These are phyloP conservation scores for Tarsius wallacei DNA, from an alignment of 2,797 vertebrate genomes.

Conservation along the genomic window DNA sequence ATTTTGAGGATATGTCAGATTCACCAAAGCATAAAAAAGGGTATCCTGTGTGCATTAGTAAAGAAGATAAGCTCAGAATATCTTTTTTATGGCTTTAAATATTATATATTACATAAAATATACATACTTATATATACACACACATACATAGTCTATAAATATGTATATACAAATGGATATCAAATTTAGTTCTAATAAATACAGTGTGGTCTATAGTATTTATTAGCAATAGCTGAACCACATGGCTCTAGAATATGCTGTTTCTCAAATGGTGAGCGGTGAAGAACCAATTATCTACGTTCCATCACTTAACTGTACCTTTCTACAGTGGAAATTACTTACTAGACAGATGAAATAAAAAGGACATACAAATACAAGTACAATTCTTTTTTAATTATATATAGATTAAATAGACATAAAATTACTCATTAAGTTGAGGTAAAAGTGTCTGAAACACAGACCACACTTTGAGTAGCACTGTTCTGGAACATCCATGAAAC, in stretches of 20 bases:
- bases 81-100: constrained; percentile 37
- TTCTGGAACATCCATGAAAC: not conserved
- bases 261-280: not conserved
- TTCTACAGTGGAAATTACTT: not conserved
- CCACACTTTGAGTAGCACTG: not conserved
- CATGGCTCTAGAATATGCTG: not conserved
- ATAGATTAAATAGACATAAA: not conserved
- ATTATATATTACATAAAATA: not conserved
- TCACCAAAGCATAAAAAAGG: not conserved
- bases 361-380: not conserved
- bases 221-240: not conserved
- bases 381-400: not conserved
- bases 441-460: not conserved
- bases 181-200: not conserved
- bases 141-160: not conserved
- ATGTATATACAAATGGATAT: not conserved
- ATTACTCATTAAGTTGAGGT: not conserved
- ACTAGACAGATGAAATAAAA: constrained; percentile 14
- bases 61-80: constrained; percentile 38
- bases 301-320: not conserved
- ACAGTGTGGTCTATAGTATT: not conserved
- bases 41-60: not conserved
- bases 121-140: not conserved
- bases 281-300: not conserved
- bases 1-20: not conserved